Percentiles rank a stretch among this genome's conserved stretches.
Evolutionary conservation across 2,888 invertebrate genomes (phyloP).

Genomic region (Conomelus anceps): DNA sequence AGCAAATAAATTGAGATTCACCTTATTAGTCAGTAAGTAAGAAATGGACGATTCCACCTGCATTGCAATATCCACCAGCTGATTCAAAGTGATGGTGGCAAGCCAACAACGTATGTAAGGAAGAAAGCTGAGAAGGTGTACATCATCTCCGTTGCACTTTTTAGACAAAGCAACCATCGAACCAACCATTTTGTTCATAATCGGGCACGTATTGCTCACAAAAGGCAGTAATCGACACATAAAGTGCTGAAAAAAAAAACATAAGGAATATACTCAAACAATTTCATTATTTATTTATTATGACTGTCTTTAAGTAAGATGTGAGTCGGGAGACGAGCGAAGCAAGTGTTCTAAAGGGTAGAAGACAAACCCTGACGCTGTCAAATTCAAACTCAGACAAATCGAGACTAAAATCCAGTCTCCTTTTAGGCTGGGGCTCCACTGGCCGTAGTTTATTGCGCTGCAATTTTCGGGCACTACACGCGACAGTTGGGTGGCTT

Average conservation of each 20-base stretch:
- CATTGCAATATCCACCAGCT: conserved; percentile 19
- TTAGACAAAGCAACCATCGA: conserved; percentile 24
- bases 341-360: too few relatives aligned
- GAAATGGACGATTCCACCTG: conserved; percentile 17
- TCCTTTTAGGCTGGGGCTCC: too few relatives aligned
- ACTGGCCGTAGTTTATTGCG: too few relatives aligned
- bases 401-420: too few relatives aligned
- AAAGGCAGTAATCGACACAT: conserved; percentile 54
- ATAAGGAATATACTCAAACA: background rate
- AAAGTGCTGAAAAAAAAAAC: conserved; percentile 50
- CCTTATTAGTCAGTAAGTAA: conserved; percentile 27
- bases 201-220: conserved; percentile 23
- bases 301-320: too few relatives aligned
- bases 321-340: too few relatives aligned
- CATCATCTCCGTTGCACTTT: conserved; percentile 26
- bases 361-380: too few relatives aligned
- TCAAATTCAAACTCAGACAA: too few relatives aligned
- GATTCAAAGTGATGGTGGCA: conserved; percentile 14
- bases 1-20: too few relatives aligned
- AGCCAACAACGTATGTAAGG: conserved; percentile 30
- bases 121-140: conserved; percentile 27
- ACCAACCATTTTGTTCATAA: conserved; percentile 25
- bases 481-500: too few relatives aligned
- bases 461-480: too few relatives aligned
- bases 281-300: too few relatives aligned